These are phyloP conservation scores for Erythrocercus mccallii DNA, from an alignment of 2,113 vertebrate species.

Conservation along the genomic window DNA sequence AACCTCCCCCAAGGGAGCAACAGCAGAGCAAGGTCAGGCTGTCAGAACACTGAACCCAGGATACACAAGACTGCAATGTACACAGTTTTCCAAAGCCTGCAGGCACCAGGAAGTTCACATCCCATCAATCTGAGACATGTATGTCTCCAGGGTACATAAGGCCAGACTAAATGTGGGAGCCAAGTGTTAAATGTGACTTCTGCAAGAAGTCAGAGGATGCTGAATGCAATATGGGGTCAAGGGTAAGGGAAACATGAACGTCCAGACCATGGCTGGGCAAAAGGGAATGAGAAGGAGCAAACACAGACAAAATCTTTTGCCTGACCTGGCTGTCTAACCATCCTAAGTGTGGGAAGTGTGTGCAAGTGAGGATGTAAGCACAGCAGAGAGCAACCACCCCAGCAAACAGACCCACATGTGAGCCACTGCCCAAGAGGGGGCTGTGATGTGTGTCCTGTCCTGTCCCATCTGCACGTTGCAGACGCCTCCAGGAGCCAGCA, in stretches of 20 bases:
- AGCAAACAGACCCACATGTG: fast-evolving
- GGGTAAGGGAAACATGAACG: background rate
- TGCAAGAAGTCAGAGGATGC: background rate
- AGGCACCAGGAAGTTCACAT: background rate
- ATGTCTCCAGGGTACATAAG: background rate
- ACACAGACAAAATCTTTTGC: background rate
- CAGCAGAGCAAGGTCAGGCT: background rate
- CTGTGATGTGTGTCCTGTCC: background rate
- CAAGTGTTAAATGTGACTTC: background rate
- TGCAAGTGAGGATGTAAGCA: background rate
- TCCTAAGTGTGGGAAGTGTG: background rate
- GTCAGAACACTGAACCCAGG: background rate
- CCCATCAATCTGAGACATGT: background rate
- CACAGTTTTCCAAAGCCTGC: background rate
- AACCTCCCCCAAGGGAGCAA: background rate
- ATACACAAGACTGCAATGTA: background rate
- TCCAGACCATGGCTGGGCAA: background rate
- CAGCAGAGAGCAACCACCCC: background rate
- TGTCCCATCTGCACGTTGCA: background rate
- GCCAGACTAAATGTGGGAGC: background rate
- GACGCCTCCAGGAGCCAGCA: fast-evolving
- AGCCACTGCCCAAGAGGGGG: background rate
- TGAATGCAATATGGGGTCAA: background rate
- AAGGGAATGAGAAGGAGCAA: background rate
- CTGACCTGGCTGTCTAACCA: background rate